Evolutionary conservation across 1,140 invertebrate species (phyloP), one percentile per base, ranked within the genome.

Genomic region (Pseudobourletiella spinata): DNA sequence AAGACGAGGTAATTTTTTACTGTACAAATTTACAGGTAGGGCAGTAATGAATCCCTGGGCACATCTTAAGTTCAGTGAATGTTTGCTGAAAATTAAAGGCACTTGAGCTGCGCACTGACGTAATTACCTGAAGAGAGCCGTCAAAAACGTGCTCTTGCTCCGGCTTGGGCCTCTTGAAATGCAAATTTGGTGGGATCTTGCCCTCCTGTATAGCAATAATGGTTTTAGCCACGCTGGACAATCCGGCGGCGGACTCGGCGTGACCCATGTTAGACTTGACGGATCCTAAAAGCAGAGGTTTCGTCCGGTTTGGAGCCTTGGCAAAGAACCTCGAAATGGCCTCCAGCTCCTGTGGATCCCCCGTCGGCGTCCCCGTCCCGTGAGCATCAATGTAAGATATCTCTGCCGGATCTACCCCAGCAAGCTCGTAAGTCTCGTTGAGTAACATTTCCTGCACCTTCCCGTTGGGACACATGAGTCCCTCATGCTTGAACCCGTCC

Each of bases 201-300:
- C 72, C 72, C 20, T 76, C 73, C 63, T 80, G 74, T 72, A 82
- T 80, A 22, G 78, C 71, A 50, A 82, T 71, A 26, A 81, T 74
- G 67, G 91, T 86, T 78, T 95, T 95, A 3, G 86, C 82, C 35
- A 95, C 70, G 1, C 89, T 73, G 54, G 87, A 90, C 0, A 90
- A 75, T 61, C 91, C 92, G 32, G 91, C 93, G 1, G 87, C 86
- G 4, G 91, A 86, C 75, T 98, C 95, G 0, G 88, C 82, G 74
- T 98, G 95, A 0, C 95, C 95, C 71, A 95, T 80, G 75, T 95
- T 96, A 0, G 91, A 92, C 73, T 98, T 98, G 0, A 94, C 80
- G 0, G 92, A 91, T 3, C 94, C 94, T 66, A 97, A 86, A 29
- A 81, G 74, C 0, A 98, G 76, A 0, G 92, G 88, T 1, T 75